phyloP scores from a whole-genome alignment of 2,113 vertebrate genomes.

The Phaethon lepturus region DNA sequence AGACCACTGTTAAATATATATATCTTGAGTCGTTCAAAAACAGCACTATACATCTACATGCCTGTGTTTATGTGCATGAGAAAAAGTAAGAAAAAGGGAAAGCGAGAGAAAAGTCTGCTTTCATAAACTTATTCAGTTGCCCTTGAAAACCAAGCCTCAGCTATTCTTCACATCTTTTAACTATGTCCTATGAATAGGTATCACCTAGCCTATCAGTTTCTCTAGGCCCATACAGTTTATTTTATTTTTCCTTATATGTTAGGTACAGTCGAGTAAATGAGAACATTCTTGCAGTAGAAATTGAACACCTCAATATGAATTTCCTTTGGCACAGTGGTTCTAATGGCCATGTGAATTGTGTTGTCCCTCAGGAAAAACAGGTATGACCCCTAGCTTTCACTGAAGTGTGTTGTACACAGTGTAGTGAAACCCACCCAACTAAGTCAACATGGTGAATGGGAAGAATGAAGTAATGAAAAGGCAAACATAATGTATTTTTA shows the following conservation, averaged over 20 bases:
- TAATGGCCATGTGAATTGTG: not conserved
- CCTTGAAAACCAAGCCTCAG: not conserved
- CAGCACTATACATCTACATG: not conserved
- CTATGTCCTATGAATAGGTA: not conserved
- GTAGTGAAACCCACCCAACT: not conserved
- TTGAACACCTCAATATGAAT: not conserved
- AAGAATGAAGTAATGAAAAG: not conserved
- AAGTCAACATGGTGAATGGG: not conserved
- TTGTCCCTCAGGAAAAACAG: not conserved
- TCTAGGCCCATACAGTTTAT: not conserved
- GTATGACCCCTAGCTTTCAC: rapidly evolving
- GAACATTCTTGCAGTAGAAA: not conserved
- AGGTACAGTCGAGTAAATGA: not conserved
- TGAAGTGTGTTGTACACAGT: not conserved
- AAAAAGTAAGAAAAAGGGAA: not conserved
- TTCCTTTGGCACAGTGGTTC: not conserved
- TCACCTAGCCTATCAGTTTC: not conserved
- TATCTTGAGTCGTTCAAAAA: not conserved
- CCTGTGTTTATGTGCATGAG: not conserved
- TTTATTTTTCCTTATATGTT: not conserved
- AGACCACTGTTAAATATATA: not conserved
- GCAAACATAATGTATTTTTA: not conserved
- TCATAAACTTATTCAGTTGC: not conserved
- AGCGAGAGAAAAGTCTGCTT: not conserved
- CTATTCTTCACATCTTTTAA: not conserved